These are phyloP conservation scores for Tetheella fluctuosa DNA, from an alignment of 2,888 invertebrate species.

Conservation along the genomic window DNA sequence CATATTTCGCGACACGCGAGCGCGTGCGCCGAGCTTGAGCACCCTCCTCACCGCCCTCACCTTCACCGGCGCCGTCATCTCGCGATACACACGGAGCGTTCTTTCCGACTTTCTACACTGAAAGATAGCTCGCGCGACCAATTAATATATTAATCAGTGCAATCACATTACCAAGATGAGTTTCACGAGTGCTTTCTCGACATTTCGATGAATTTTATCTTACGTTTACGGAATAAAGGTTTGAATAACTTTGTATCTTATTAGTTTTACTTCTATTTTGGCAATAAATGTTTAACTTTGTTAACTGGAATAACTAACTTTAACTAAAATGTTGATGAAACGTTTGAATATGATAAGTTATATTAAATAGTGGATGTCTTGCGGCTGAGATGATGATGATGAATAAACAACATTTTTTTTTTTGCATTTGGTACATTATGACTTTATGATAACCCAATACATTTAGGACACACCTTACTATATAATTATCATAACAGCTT, in stretches of 20 bases:
- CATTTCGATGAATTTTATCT: constrained; percentile 19
- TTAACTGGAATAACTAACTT: no score
- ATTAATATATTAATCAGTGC: constrained; percentile 83
- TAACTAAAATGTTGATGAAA: no score
- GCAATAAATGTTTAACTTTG: no score
- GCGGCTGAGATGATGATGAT: no score
- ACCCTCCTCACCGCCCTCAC: constrained; percentile 55
- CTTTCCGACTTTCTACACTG: constrained; percentile 82
- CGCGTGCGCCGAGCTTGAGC: constrained; percentile 47
- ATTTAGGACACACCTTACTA: neutral
- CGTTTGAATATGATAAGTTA: no score
- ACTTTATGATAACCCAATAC: neutral
- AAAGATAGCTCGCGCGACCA: constrained; percentile 78
- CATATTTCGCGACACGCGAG: constrained; percentile 64
- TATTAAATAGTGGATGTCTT: no score
- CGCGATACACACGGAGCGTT: constrained; percentile 57
- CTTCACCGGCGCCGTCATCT: constrained; percentile 44
- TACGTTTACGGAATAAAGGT: neutral
- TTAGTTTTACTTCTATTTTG: neutral
- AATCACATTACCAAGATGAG: constrained; percentile 73
- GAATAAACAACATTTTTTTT: no score
- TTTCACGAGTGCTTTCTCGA: constrained; percentile 72
- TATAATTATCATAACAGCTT: no score
- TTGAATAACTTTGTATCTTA: neutral
- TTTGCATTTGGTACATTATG: no score